These are phyloP conservation scores for Anadara kagoshimensis DNA, from an alignment of 1,140 invertebrate species.

Conservation along the genomic window DNA sequence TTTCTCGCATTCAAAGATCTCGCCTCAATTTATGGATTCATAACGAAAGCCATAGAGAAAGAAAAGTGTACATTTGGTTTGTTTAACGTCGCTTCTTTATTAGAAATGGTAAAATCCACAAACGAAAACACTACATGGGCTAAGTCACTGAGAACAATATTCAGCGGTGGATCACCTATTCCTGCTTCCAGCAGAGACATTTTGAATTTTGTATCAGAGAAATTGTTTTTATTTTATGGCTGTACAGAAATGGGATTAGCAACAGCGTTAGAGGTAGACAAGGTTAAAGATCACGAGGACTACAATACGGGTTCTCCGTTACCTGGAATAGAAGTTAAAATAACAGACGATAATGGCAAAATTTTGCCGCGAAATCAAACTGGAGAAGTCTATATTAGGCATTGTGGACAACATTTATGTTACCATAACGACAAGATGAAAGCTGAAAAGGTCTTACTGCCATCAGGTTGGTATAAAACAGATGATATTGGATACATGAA, in stretches of 20 bases:
- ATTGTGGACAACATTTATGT: constrained; percentile 72
- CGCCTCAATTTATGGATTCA: not conserved
- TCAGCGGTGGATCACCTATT: constrained; percentile 9
- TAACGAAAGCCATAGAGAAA: not conserved
- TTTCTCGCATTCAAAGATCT: not conserved
- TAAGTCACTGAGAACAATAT: not conserved
- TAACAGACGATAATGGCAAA: constrained; percentile 9
- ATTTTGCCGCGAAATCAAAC: not conserved
- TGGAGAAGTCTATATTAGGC: constrained; percentile 12
- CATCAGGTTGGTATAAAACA: constrained; percentile 72
- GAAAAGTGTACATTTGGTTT: constrained; percentile 7
- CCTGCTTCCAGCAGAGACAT: not conserved
- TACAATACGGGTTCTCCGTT: constrained; percentile 4
- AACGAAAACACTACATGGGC: not conserved
- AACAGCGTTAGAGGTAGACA: not conserved
- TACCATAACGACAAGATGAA: constrained; percentile 79
- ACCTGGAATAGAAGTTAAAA: constrained; percentile 10
- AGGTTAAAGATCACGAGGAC: not conserved
- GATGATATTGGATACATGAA: constrained; percentile 68
- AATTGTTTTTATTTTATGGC: constrained; percentile 6
- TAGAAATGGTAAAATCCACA: constrained; percentile 6
- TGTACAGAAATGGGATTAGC: constrained; percentile 3
- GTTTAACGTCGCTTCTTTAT: not conserved
- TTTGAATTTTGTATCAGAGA: not conserved
- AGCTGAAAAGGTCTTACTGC: constrained; percentile 67